Percentiles rank a stretch among this genome's conserved stretches.
These are phyloP conservation scores for Corythoichthys intestinalis DNA, from an alignment of 2,113 vertebrate species.

Conservation along the genomic window DNA sequence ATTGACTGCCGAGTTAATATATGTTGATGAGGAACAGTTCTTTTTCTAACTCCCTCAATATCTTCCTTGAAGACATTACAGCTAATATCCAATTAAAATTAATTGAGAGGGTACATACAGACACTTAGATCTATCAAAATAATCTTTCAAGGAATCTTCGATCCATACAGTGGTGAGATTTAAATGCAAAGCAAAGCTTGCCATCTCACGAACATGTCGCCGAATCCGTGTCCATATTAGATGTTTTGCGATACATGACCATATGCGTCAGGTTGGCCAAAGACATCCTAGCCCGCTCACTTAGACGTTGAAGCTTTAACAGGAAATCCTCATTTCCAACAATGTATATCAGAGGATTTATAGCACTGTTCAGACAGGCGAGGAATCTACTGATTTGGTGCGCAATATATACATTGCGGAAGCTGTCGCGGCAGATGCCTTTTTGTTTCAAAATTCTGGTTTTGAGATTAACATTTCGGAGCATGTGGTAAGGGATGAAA, in stretches of 20 bases:
- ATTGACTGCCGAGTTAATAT: too few relatives aligned
- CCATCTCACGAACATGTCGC: not conserved
- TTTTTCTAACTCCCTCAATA: too few relatives aligned
- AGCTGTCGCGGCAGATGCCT: conserved; percentile 47
- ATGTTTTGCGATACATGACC: conserved; percentile 27
- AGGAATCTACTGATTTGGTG: conserved; percentile 78
- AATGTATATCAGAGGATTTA: conserved; percentile 79
- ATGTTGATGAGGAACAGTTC: too few relatives aligned
- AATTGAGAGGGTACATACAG: too few relatives aligned
- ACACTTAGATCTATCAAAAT: too few relatives aligned
- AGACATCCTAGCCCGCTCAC: conserved; percentile 17
- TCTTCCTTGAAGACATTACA: too few relatives aligned
- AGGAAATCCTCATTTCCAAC: conserved; percentile 66
- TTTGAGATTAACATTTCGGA: conserved; percentile 73
- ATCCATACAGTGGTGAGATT: too few relatives aligned
- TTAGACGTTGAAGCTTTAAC: conserved; percentile 23
- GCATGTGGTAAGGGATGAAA: conserved; percentile 80
- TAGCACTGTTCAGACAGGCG: conserved; percentile 76
- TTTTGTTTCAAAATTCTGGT: conserved; percentile 57
- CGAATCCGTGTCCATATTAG: too few relatives aligned
- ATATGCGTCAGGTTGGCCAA: conserved; percentile 10
- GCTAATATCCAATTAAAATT: too few relatives aligned
- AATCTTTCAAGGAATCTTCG: too few relatives aligned
- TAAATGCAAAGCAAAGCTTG: too few relatives aligned
- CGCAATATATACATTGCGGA: conserved; percentile 63